Base-by-base conservation (phyloP, 2,113 vertebrate species). In the Crotophaga sulcirostris region DNA sequence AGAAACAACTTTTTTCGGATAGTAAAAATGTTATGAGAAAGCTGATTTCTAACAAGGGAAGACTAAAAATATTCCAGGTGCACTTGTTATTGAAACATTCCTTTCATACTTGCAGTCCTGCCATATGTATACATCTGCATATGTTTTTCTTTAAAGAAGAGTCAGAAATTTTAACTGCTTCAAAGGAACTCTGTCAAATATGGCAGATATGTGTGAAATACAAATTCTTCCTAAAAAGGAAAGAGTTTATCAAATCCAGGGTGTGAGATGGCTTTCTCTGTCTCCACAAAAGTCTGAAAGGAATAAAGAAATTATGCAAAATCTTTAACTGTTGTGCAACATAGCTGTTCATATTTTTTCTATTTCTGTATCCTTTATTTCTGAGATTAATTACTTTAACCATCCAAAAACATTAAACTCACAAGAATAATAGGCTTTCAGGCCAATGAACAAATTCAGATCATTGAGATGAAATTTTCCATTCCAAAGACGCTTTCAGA, bases 291-390 rank as follows among this genome's bases (percentile, higher is more conserved):
- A 29, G 56, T 82, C 70, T 75, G 26, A 80, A 68, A 44, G 45
- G 42, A 40, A 67, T 28, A 54, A 81, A 23, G 47, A 68, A 47
- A 18, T 62, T 52, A 21, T 13, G 1, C 16, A 54, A 90, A 75
- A 47, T 58, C 36, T 78, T 26, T 42, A 77, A 45, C 14, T 66
- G 26, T 62, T 74, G 70, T 16, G 15, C 45, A 67, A 40, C 5
- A 9, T 10, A 58, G 29, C 6, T 34, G 10, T 72, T 73, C 18
- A 16, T 59, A 24, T 66, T 63, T 91, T 91, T 73, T 52, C 36
- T 90, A 28, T 21, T 90, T 81, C 75, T 72, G 68, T 55, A 33
- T 90, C 33, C 24, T 90, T 81, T 78, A 75, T 40, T 78, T 67
- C 52, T 70, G 40, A 75, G 47, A 90, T 92, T 78, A 56, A 84